Conservation (phyloP, 1,140 invertebrate genomes). For the Ladona fulva region DNA sequence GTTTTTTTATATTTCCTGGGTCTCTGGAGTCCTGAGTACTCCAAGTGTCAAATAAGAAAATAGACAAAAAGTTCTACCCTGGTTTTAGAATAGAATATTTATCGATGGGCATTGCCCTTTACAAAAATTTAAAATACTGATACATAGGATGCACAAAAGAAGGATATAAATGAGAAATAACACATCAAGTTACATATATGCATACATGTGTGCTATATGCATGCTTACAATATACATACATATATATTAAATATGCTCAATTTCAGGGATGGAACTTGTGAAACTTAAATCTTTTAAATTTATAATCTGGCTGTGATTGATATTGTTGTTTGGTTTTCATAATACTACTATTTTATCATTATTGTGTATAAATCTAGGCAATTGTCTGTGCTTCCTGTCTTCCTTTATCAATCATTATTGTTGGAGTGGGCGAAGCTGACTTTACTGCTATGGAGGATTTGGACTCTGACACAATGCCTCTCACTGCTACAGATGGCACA, state of each 20-base stretch:
- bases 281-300: background rate
- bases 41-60: too few species aligned
- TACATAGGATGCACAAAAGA: too few species aligned
- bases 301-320: background rate
- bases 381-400: conserved; percentile 43
- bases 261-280: background rate
- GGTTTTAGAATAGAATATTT: too few species aligned
- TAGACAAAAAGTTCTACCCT: too few species aligned
- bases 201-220: background rate
- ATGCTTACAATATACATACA: background rate
- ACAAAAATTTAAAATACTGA: too few species aligned
- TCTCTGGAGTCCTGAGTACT: too few species aligned
- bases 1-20: too few species aligned
- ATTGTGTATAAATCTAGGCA: conserved; percentile 28
- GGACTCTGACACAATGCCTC: conserved; percentile 46
- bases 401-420: conserved; percentile 52
- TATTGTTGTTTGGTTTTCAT: background rate
- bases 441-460: conserved; percentile 49
- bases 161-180: too few species aligned
- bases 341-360: background rate
- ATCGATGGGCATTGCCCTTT: too few species aligned
- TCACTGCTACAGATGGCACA: conserved; percentile 35
- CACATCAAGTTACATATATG: background rate
- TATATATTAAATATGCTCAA: background rate
- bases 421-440: conserved; percentile 50